Evolutionary conservation across 1,140 invertebrate species (phyloP), one percentile per base, ranked within the genome.

Genomic region (Orius insidiosus): DNA sequence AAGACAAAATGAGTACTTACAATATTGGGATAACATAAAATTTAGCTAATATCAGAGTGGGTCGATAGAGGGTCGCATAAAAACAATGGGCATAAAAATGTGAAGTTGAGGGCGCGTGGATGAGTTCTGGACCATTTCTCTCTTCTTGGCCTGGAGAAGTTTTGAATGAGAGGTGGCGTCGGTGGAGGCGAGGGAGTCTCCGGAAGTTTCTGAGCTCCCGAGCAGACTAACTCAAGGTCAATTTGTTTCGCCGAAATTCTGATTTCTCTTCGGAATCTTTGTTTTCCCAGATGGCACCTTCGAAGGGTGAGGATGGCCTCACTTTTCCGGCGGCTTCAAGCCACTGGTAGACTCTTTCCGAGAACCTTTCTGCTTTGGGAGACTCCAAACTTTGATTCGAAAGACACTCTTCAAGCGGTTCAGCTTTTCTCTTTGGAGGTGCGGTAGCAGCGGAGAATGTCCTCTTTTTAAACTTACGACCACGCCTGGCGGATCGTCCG

Each of bases 41-140:
- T 24, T 24, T 24, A 24, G 7, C 24, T 24, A 24, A 24, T 24
- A 24, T 24, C 24, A 4, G 24, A 24, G 24, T 24, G 24, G 24
- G 24, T 24, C 24, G 7, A 24, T 24, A 24, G 24, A 24, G 3
- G 24, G 24, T 36, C 33, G 2, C 9, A 32, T 19, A 31, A 43
- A n/a, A 16, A 46, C 19, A n/a, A 36, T 11, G 18, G 76, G 76
- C 65, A 79, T 71, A 52, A 77, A 76, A 39, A 80, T 75, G 53
- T 80, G 75, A 9, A 80, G 62, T 55, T 78, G 73, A 0, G 57
- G 54, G 8, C 40, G 30, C 5, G 7, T 31, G 10, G 32, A 18
- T 2, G 32, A 14, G 15, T 10, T 24, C 10, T 10, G 16, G 35
- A 24, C 38, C 16, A 9, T 19, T 10, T 46, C 14, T 18, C 18